Percentiles rank a stretch among this genome's conserved stretches.
Conservation (phyloP, 2,113 vertebrate genomes). For the Dascyllus trimaculatus region DNA sequence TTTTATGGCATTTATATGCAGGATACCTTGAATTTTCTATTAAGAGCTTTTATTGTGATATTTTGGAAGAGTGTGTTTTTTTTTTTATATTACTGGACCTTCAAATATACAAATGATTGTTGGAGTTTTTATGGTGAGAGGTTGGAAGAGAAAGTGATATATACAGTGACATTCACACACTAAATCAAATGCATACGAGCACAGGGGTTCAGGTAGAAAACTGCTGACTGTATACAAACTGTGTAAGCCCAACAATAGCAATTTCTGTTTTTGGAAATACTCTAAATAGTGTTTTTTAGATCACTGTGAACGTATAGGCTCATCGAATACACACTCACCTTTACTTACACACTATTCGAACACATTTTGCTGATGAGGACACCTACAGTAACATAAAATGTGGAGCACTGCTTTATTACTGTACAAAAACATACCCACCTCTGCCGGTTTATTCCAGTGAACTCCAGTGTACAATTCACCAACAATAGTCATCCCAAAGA, state of each 20-base stretch:
- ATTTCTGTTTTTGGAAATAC: no score
- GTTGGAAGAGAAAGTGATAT: not conserved
- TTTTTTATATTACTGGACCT: slow-evolving; percentile 4
- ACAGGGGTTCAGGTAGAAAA: not conserved
- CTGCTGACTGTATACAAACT: not conserved
- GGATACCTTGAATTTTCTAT: no score
- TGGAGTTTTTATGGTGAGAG: slow-evolving; percentile 18
- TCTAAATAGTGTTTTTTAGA: no score
- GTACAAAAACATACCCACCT: slow-evolving; percentile 54
- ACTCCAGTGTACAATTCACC: slow-evolving; percentile 41
- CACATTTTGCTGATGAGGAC: slow-evolving; percentile 33
- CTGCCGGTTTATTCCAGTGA: slow-evolving; percentile 52
- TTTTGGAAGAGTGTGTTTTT: not conserved
- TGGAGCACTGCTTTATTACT: slow-evolving; percentile 83
- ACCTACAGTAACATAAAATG: slow-evolving; percentile 73
- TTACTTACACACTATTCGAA: not conserved
- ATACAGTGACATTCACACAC: not conserved
- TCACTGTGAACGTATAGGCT: no score
- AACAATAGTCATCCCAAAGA: slow-evolving; percentile 53
- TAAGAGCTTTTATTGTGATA: not conserved
- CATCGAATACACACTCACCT: not conserved
- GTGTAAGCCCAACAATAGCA: no score
- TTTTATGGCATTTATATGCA: not conserved
- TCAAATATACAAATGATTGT: slow-evolving; percentile 28
- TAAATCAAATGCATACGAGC: not conserved